Evolutionary conservation across 2,888 invertebrate species (phyloP).

Genomic region (Eristalis intricaria): DNA sequence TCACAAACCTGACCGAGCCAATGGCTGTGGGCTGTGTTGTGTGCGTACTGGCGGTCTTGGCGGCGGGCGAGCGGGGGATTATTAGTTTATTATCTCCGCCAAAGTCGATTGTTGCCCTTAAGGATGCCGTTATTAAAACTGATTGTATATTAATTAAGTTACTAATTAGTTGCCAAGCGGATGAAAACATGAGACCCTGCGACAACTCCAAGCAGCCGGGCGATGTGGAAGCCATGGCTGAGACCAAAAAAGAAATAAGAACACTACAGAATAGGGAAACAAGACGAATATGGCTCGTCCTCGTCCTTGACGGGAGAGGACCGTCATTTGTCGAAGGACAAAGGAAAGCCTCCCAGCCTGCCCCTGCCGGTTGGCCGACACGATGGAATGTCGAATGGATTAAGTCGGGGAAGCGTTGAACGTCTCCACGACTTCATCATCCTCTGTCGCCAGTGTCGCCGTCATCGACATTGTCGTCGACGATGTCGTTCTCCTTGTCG

Average conservation of each 20-base stretch:
- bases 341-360: neutral
- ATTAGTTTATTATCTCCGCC: slow-evolving; percentile 69
- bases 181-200: slow-evolving; percentile 43
- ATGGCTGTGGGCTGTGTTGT: neutral
- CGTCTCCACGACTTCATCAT: slow-evolving; percentile 21
- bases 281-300: neutral
- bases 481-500: slow-evolving; percentile 12
- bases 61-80: slow-evolving; percentile 43
- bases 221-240: neutral
- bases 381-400: slow-evolving; percentile 24
- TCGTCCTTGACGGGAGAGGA: neutral
- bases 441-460: slow-evolving; percentile 12
- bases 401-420: slow-evolving; percentile 51
- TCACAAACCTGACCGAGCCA: slow-evolving; percentile 19
- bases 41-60: neutral
- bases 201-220: neutral
- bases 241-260: neutral
- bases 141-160: slow-evolving; percentile 69
- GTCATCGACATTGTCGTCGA: neutral
- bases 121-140: slow-evolving; percentile 62
- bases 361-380: neutral
- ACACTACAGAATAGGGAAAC: neutral
- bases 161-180: slow-evolving; percentile 61
- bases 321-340: neutral
- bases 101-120: slow-evolving; percentile 65